Evolutionary conservation across 1,140 invertebrate species (phyloP), one percentile per base, ranked within the genome.

Genomic region (Colletes latitarsis): DNA sequence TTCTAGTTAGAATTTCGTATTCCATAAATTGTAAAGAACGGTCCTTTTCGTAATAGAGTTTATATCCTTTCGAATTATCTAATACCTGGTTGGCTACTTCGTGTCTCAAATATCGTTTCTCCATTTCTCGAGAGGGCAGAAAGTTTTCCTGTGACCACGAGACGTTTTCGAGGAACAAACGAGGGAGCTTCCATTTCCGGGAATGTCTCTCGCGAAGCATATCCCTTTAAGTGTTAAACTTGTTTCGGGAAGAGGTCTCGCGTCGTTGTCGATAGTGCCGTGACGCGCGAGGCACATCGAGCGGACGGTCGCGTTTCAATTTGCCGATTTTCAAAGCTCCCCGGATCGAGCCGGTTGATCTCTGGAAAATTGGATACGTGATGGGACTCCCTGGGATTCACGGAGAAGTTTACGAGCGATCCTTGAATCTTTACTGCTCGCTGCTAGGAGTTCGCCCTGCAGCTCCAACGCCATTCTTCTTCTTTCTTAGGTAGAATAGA

Each of bases 301-400:
- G 67, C 71, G 67, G 66, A 76, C 83, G 70, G 78, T 70, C 64
- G 72, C 84, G 83, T 89, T 90, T 89, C 85, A 89, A 88, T 91
- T 89, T 84, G 83, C 84, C 84, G 83, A 89, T 90, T 91, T 85
- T 89, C 83, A 90, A 89, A 89, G 87, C 88, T 87, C 81, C 80
- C 64, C 76, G 88, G 88, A 92, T 92, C 90, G 88, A 89, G 87
- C 83, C 75, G 82, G 87, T 86, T 91, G 90, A 92, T 90, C 90
- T 90, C 88, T 81, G 87, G 90, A 92, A 92, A 93, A 93, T 93
- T 92, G 92, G 91, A 92, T 92, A 91, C 91, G 91, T 92, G 91
- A 92, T 92, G 88, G 88, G 90, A 92, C 90, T 92, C 82, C 79
- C 74, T 74, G 82, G 88, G 86, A 88, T 90, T 71, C 76, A 55